These are phyloP conservation scores for Gallinago solitaria DNA, from an alignment of 2,797 vertebrate genomes.

Conservation along the genomic window DNA sequence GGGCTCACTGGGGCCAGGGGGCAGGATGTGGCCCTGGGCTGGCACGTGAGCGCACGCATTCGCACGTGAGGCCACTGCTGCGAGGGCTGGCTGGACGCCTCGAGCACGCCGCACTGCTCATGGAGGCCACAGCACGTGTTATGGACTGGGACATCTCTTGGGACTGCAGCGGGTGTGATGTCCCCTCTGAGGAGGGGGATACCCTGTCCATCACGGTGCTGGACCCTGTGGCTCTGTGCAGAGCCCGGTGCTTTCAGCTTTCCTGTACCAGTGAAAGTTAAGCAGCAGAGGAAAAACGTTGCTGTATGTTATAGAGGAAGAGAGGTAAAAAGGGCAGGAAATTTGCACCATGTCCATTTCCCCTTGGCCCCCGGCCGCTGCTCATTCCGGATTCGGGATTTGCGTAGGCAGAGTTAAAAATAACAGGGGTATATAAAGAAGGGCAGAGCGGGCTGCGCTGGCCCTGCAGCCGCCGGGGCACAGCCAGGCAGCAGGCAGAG, in stretches of 20 bases:
- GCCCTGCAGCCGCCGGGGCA: slow-evolving; percentile 35
- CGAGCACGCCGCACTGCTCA: fast-evolving
- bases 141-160: fast-evolving
- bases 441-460: slow-evolving; percentile 17
- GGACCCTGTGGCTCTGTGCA: neutral
- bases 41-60: neutral
- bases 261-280: slow-evolving; percentile 77
- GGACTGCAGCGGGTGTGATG: fast-evolving
- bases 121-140: fast-evolving
- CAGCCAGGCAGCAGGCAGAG: slow-evolving; percentile 41
- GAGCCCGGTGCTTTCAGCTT: neutral
- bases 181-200: fast-evolving
- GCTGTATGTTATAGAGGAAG: slow-evolving; percentile 75
- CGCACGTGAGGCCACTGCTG: neutral
- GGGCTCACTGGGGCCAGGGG: fast-evolving
- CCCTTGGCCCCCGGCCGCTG: slow-evolving; percentile 82
- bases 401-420: slow-evolving; percentile 90
- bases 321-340: slow-evolving; percentile 84
- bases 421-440: slow-evolving; percentile 86
- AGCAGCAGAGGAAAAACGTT: slow-evolving; percentile 65
- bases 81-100: neutral
- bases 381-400: slow-evolving; percentile 83
- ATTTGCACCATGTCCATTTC: slow-evolving; percentile 87
- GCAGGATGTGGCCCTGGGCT: neutral
- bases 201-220: fast-evolving